Percentiles rank a stretch among this genome's conserved stretches.
phyloP scores from a whole-genome alignment of 2,113 vertebrate species.

The Lasiurus cinereus region DNA sequence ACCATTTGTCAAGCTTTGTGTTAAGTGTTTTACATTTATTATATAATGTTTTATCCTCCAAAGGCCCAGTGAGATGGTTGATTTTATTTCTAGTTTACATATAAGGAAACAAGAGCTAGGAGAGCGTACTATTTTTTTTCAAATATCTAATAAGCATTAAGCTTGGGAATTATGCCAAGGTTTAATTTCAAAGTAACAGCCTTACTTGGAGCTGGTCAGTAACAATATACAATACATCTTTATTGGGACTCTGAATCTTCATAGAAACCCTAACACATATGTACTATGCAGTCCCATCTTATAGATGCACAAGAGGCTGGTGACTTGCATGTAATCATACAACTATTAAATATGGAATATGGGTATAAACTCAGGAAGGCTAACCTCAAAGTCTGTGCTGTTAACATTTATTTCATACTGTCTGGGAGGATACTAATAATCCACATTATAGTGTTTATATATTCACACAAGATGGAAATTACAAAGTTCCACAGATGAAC shows the following conservation, averaged over 20 bases:
- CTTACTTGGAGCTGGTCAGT: background rate
- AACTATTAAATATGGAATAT: background rate
- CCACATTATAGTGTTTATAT: background rate
- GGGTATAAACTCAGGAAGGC: background rate
- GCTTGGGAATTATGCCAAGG: conserved; percentile 49
- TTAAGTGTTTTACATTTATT: conserved; percentile 81
- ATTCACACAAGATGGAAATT: background rate
- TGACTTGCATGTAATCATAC: background rate
- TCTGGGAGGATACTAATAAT: background rate
- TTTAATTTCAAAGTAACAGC: conserved; percentile 59
- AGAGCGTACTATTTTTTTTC: conserved; percentile 41
- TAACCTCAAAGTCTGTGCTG: background rate
- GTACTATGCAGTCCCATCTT: background rate
- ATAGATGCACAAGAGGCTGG: background rate
- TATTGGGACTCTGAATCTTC: conserved; percentile 36
- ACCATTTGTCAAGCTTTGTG: conserved; percentile 77
- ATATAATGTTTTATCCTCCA: conserved; percentile 80
- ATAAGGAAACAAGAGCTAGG: conserved; percentile 57
- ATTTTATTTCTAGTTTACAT: conserved; percentile 70
- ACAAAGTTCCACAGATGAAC: background rate
- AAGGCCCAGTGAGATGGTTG: conserved; percentile 67
- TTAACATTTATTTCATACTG: background rate
- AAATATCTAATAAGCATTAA: conserved; percentile 61
- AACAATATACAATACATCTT: conserved; percentile 48
- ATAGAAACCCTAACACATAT: background rate